Base-by-base conservation (phyloP, 2,888 invertebrate genomes). In the Galeruca laticollis region DNA sequence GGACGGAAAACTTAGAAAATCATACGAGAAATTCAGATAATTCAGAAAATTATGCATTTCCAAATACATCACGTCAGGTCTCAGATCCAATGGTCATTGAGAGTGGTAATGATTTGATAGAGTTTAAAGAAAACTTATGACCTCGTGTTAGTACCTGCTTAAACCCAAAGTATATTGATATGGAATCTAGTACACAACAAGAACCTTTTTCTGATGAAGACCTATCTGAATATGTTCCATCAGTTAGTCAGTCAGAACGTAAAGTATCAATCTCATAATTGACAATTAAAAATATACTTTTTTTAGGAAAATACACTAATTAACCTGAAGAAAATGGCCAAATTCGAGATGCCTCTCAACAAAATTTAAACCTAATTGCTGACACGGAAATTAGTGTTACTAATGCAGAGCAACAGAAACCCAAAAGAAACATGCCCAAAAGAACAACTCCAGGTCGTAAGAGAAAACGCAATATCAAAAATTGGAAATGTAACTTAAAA, bases 91-190 rank as follows among this genome's bases (percentile, higher is more conserved):
- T 2, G 1, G 54, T 54, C 54, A 54, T 54, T 54, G 20, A n/a
- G 10, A 54, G 10, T 54, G 54, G 54, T 20, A 54, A 54, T 54
- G 54, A 54, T 54, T 54, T 21, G 54, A 54, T 54, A 54, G 54
- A 54, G 54, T 54, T 54, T 26, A 54, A 54, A 54, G 54, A 54
- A 54, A 54, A 54, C 54, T 54, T 35, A 35, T 20, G 54, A 54
- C 20, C 26, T 21, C 54, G 54, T 20, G 20, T 54, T 18, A 54
- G 54, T 35, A 35, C 10, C 35, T 35, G 35, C 35, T 35, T 35
- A 10, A 35, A 35, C 35, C 35, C 35, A 35, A 35, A 35, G 35
- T 35, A 35, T 35, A 35, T 35, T 35, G 35, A 35, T 35, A 10
- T 35, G 10, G 35, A 35, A 35, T 35, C 35, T 35, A 35, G 35